A percentile compares a stretch with the other conserved stretches of the same genome.
These are phyloP conservation scores for Scarus forsteni DNA, from an alignment of 2,797 vertebrate species.

Conservation along the genomic window DNA sequence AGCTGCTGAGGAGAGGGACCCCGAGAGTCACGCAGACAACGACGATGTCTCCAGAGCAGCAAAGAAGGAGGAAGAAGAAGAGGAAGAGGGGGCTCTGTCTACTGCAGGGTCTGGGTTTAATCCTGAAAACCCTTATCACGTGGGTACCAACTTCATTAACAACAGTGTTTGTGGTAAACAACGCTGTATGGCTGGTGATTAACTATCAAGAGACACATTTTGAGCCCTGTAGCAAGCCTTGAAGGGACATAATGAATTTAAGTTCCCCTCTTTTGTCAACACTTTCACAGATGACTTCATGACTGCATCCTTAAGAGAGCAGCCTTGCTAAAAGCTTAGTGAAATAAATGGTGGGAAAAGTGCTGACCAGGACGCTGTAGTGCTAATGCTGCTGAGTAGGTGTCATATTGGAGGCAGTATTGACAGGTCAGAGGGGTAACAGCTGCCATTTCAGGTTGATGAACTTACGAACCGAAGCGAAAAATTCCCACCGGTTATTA, in stretches of 20 bases:
- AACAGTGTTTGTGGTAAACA: slow-evolving; percentile 44
- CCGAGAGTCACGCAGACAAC: slow-evolving; percentile 55
- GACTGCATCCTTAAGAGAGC: slow-evolving; percentile 10
- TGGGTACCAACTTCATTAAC: slow-evolving; percentile 75
- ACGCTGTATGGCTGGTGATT: slow-evolving; percentile 44
- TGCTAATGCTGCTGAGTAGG: slow-evolving; percentile 33
- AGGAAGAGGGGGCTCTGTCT: slow-evolving; percentile 69
- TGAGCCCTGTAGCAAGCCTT: slow-evolving; percentile 56
- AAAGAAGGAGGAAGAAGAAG: slow-evolving; percentile 39
- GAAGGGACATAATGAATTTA: slow-evolving; percentile 53
- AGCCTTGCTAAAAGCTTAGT: slow-evolving; percentile 33
- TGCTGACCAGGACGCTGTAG: slow-evolving; percentile 27
- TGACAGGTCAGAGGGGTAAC: slow-evolving; percentile 61
- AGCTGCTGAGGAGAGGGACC: slow-evolving; percentile 73
- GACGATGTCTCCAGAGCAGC: slow-evolving; percentile 71
- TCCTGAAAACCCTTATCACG: slow-evolving; percentile 94
- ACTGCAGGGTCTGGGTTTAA: slow-evolving; percentile 81
- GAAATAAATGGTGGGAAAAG: slow-evolving; percentile 38
- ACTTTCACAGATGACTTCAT: slow-evolving; percentile 54
- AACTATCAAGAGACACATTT: slow-evolving; percentile 44
- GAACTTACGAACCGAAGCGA: slow-evolving; percentile 58
- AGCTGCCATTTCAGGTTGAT: slow-evolving; percentile 57
- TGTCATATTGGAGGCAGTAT: slow-evolving; percentile 55
- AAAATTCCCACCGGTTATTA: slow-evolving; percentile 66
- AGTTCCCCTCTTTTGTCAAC: slow-evolving; percentile 63